Evolutionary conservation across 2,113 vertebrate genomes (phyloP), one percentile per base, ranked within the genome.

Genomic region (Candoia aspera): DNA sequence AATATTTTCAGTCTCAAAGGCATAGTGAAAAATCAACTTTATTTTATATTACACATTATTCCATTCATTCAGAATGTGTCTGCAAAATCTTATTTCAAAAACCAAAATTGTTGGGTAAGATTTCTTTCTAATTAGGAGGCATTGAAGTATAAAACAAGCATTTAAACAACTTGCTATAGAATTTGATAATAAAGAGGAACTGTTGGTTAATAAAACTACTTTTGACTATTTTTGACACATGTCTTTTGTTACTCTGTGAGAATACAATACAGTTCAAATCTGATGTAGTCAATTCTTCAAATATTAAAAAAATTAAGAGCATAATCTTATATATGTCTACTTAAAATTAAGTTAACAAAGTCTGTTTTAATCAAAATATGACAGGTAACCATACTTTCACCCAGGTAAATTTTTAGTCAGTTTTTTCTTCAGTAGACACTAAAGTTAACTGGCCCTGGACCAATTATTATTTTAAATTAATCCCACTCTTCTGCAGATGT

Each of bases 381-480:
- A 8, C 57, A 62, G n/a, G 8, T n/a, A 92, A 84, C 11, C 90
- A 86, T 9, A 54, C 6, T 33, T 84, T 26, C 9, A 58, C 79
- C 37, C 62, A 79, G 55, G 53, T 91, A 87, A 73, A 46, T 57
- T 58, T 49, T 24, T 49, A 58, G 37, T 87, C 79, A 89, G 58
- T 21, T 42, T n/a, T 9, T 62, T 46, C 64, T 92, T 89, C 87
- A 54, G 0, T 33, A 84, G 12, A 60, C 8, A 42, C 42, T 55
- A 21, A 42, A 62, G 15, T 57, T 62, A n/a, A 42, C 23, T 89
- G 79, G 58, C 29, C 19, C 42, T 42, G 58, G 57, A 89, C 24
- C 91, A 92, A 89, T 92, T 92, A 88, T 53, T 92, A 92, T 92
- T 89, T 83, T 89, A 42, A 79, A 42, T 79, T 79, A 89, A 55